These are phyloP conservation scores for Acanthisitta chloris DNA, from an alignment of 2,113 vertebrate species.

Conservation along the genomic window DNA sequence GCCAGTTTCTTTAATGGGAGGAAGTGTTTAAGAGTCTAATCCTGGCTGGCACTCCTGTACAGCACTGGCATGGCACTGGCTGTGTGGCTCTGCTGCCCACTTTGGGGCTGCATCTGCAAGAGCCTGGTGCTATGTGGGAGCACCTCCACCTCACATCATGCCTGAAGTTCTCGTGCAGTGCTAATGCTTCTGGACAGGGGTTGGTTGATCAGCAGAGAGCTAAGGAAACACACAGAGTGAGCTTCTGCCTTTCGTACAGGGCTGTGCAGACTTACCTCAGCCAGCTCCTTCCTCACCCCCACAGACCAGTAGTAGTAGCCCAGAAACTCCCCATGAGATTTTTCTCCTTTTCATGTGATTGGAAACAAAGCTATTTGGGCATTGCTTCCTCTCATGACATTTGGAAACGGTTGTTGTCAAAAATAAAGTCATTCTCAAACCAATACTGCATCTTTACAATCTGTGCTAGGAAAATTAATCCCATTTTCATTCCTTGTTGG, in stretches of 20 bases:
- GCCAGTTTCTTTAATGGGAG: neutral
- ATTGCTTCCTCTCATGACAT: neutral
- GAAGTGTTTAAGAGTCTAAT: neutral
- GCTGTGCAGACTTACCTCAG: neutral
- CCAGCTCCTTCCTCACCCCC: neutral
- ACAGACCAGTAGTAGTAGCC: neutral
- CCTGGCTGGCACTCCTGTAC: neutral
- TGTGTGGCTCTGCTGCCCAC: neutral
- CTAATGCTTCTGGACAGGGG: neutral
- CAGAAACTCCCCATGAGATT: neutral
- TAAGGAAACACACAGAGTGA: neutral
- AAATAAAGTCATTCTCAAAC: neutral
- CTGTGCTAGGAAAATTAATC: neutral
- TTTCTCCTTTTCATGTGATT: neutral
- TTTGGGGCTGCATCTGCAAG: neutral
- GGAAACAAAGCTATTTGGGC: neutral
- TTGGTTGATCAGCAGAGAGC: neutral
- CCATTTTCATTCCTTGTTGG: neutral
- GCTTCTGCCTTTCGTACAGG: neutral
- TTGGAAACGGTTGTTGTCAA: neutral
- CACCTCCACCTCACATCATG: neutral
- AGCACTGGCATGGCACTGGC: neutral
- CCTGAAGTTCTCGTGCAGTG: neutral
- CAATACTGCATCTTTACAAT: neutral
- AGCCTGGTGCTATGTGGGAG: neutral